phyloP scores from a whole-genome alignment of 2,888 invertebrate genomes.

The Ganaspis brasiliensis region DNA sequence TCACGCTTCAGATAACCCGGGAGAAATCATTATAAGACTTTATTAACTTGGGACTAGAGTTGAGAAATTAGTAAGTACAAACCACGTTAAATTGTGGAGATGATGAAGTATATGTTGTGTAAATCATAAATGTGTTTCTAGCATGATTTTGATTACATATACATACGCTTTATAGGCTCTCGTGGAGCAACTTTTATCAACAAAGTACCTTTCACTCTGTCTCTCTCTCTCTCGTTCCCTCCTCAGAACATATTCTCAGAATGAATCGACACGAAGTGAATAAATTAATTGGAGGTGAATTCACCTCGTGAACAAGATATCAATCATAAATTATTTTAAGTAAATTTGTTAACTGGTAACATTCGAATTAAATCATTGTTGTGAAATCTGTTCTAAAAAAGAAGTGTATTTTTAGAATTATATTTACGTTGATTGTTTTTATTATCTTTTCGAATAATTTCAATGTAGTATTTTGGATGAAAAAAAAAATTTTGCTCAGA shows the following conservation, averaged over 20 bases:
- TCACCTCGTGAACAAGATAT: constrained; percentile 17
- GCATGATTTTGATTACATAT: constrained; percentile 3
- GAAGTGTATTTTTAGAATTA: too few relatives aligned
- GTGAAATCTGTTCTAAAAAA: too few relatives aligned
- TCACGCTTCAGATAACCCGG: background rate
- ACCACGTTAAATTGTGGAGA: constrained; percentile 1
- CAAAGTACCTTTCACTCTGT: constrained; percentile 59
- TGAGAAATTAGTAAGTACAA: constrained; percentile 16
- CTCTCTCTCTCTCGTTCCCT: constrained; percentile 40
- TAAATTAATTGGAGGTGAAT: constrained; percentile 20
- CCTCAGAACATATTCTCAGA: constrained; percentile 27
- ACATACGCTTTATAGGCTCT: constrained; percentile 48
- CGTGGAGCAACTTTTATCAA: constrained; percentile 50
- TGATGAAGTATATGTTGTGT: constrained; percentile 15
- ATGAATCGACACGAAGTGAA: constrained; percentile 38
- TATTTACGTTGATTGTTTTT: too few relatives aligned
- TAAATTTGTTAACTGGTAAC: background rate
- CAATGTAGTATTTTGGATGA: too few relatives aligned
- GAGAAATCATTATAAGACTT: constrained; percentile 18
- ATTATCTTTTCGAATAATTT: too few relatives aligned
- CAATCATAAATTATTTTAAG: constrained; percentile 38
- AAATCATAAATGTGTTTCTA: constrained; percentile 25
- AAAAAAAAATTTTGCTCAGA: too few relatives aligned
- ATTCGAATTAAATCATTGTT: background rate
- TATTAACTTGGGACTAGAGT: background rate